Conservation (phyloP, 2,888 invertebrate genomes). For the Mesorhabditis spiculigera region DNA sequence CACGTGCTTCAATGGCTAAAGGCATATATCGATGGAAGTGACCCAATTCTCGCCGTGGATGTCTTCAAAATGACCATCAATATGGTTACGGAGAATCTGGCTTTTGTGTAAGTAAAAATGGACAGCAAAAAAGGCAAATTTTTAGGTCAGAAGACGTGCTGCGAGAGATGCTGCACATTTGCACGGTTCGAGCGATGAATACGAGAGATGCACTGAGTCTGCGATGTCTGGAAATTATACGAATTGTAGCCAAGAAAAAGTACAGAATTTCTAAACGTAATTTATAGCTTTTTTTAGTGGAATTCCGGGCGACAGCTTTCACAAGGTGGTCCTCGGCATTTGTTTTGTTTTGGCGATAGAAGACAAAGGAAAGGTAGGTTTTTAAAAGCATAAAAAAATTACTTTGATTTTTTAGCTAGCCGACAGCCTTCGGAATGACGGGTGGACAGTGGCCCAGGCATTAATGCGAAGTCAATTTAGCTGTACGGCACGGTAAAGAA, state of each 20-base stretch:
- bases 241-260: not conserved
- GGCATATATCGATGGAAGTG: not conserved
- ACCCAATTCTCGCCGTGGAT: not conserved
- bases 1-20: not conserved
- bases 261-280: too few relatives aligned
- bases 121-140: not conserved
- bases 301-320: not conserved
- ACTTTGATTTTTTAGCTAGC: not conserved
- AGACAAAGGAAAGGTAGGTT: conserved; percentile 1
- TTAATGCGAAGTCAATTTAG: not conserved
- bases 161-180: not conserved
- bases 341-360: not conserved
- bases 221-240: not conserved
- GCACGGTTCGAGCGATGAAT: not conserved
- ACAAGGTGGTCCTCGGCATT: not conserved
- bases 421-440: not conserved
- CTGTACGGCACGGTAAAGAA: not conserved
- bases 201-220: not conserved
- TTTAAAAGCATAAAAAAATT: not conserved
- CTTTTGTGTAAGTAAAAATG: not conserved
- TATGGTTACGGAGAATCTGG: not conserved
- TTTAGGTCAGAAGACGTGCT: not conserved
- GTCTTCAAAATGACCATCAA: not conserved
- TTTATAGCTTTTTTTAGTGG: too few relatives aligned
- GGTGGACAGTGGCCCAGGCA: not conserved